Conservation (phyloP, 2,888 invertebrate genomes). For the Drosophila paracracens region DNA sequence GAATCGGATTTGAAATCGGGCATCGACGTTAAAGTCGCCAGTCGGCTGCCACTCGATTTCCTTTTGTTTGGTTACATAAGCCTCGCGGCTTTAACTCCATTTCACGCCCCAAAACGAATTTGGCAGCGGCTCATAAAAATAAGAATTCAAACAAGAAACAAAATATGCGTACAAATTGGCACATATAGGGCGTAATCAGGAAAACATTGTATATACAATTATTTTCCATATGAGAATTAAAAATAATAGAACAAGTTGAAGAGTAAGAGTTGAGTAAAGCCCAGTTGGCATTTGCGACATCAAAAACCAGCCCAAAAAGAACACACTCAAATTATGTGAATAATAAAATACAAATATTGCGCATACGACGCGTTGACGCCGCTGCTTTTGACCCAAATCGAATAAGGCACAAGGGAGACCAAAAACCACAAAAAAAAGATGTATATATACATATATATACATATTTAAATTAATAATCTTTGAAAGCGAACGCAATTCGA, state of each 20-base stretch:
- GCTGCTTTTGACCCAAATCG: constrained; percentile 47
- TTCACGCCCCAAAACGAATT: not conserved
- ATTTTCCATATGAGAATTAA: not conserved
- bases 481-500: not conserved
- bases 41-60: constrained; percentile 2
- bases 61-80: constrained; percentile 43
- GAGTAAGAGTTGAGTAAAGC: not conserved
- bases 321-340: constrained; percentile 10
- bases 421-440: not conserved
- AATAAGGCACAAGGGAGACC: constrained; percentile 2
- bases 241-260: not conserved
- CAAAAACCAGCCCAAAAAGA: constrained; percentile 1
- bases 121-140: not conserved
- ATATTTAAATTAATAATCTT: not conserved
- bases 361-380: constrained; percentile 60
- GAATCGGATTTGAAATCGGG: constrained; percentile 16
- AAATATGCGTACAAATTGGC: not conserved
- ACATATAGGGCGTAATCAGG: not conserved
- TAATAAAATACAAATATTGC: constrained; percentile 53
- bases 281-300: constrained; percentile 7
- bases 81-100: not conserved
- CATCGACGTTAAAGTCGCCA: constrained; percentile 25
- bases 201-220: not conserved
- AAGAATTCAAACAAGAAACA: not conserved
- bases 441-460: too few species aligned